Evolutionary conservation across 2,113 vertebrate species (phyloP), one percentile per base, ranked within the genome.

Genomic region (Hyla sarda): DNA sequence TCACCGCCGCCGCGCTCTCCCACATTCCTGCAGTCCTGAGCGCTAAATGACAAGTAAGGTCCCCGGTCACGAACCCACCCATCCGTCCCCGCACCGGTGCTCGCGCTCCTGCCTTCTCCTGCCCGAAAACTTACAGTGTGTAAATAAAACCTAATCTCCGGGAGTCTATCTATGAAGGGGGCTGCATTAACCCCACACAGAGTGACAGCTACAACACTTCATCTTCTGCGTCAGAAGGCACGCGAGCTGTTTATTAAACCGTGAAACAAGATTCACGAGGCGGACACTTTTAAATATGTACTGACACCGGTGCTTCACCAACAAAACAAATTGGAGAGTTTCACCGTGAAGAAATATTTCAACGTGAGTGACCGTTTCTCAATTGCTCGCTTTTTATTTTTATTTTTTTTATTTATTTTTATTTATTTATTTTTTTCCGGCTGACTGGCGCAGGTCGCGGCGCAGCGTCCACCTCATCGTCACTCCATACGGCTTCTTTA

Each of bases 211-310:
- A 69, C 72, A 84, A 28, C n/a, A 58, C 74, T 86, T 86, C 48
- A 79, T 50, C 30, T 80, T 72, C 47, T 72, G 62, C 60, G 65
- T 72, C 75, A 77, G 65, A 85, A 85, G 73, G 56, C 56, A 67
- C 25, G 73, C 58, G 67, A 85, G 58, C 45, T 58, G 74, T 54
- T 85, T 77, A 69, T 62, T 85, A 75, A 85, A 85, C 73, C 58
- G 73, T 85, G 83, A 78, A 85, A 85, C 83, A 77, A 77, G 56
- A 85, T 85, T 85, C 74, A 77, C 56, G 58, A 84, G 82, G 71
- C 41, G 62, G 82, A 75, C 82, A 62, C 60, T 77, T 77, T 85
- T 77, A 85, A 85, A 67, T 78, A 77, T 78, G 74, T 47, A 65
- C 73, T 85, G 74, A 78, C 74, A 85, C 58, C 74, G n/a, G 45